These are phyloP conservation scores for Magallana nippona DNA, from an alignment of 2,888 invertebrate genomes.

Conservation along the genomic window DNA sequence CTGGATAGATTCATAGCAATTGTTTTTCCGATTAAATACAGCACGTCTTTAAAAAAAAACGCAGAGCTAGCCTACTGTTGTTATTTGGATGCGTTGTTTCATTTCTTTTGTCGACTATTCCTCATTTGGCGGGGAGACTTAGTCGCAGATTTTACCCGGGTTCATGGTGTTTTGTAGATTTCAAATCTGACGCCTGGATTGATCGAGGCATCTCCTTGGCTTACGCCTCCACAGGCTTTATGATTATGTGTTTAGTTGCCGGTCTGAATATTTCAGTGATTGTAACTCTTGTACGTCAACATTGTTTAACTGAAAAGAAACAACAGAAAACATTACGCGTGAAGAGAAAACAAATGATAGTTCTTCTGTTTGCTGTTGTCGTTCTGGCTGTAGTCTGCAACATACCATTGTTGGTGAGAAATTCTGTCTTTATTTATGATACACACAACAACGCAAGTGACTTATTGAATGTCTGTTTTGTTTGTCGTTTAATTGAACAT, in stretches of 20 bases:
- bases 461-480: no score
- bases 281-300: neutral
- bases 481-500: no score
- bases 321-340: neutral
- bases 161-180: slow-evolving; percentile 25
- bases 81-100: neutral
- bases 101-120: neutral
- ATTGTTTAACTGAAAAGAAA: neutral
- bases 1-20: slow-evolving; percentile 12
- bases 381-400: neutral
- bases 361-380: slow-evolving; percentile 21
- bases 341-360: neutral
- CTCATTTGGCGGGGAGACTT: neutral
- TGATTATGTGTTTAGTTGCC: neutral
- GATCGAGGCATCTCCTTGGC: neutral
- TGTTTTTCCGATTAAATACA: slow-evolving; percentile 11
- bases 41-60: neutral
- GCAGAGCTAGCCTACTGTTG: neutral
- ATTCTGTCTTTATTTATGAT: neutral
- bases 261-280: neutral
- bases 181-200: neutral
- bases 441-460: no score
- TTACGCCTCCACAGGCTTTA: neutral
- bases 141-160: slow-evolving; percentile 14
- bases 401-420: slow-evolving; percentile 14